Percentiles rank a stretch among this genome's conserved stretches.
phyloP scores from a whole-genome alignment of 2,888 invertebrate species.

The Electrophaes corylata region DNA sequence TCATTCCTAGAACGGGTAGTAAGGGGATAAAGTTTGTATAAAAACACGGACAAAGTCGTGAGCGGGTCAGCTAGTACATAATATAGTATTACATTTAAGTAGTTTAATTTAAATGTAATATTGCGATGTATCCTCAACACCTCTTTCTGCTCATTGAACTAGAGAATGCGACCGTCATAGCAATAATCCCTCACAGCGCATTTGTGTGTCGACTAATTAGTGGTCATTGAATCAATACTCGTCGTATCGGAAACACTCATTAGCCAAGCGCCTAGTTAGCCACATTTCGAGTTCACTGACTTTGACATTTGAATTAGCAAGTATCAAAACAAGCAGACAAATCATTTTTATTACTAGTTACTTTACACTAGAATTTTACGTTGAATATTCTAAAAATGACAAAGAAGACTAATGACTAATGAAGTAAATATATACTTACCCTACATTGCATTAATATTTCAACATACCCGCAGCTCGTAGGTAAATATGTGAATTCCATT shows the following conservation, averaged over 20 bases:
- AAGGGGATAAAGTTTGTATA: too few species aligned
- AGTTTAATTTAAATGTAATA: too few species aligned
- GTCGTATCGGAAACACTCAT: conserved; percentile 39
- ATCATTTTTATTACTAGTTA: not conserved
- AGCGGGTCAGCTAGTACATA: too few species aligned
- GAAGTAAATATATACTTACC: not conserved
- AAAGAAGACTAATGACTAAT: too few species aligned
- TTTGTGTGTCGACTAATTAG: conserved; percentile 34
- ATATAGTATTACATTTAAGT: too few species aligned
- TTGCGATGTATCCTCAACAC: too few species aligned
- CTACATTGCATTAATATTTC: conserved; percentile 30
- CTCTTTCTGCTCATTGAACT: conserved; percentile 4
- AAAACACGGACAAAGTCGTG: too few species aligned
- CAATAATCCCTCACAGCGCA: conserved; percentile 14
- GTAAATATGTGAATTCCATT: conserved; percentile 66
- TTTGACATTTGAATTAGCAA: conserved; percentile 19
- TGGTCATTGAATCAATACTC: conserved; percentile 38
- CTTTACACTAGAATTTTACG: too few species aligned
- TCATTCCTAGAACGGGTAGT: too few species aligned
- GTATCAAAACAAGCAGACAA: not conserved
- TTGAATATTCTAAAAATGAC: too few species aligned
- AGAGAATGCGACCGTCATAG: conserved; percentile 1
- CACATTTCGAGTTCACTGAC: conserved; percentile 24
- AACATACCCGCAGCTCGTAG: conserved; percentile 45
- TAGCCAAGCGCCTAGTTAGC: conserved; percentile 30